Evolutionary conservation across 2,113 vertebrate genomes (phyloP), one percentile per base, ranked within the genome.

Genomic region (Catharus bicknelli): DNA sequence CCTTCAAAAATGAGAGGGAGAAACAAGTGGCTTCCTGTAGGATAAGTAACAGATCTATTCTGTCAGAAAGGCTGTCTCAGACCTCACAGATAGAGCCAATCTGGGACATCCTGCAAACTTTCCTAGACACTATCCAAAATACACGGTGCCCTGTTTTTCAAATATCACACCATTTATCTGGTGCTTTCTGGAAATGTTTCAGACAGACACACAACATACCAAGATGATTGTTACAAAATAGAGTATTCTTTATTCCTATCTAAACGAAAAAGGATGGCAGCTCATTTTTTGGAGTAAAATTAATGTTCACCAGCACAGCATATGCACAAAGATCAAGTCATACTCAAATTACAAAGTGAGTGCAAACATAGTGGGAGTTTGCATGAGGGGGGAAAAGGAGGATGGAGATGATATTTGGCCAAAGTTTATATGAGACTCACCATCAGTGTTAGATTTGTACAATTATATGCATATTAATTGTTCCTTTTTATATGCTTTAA

Each of bases 161-260:
- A 81, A 74, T 74, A 94, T 88, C 94, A 94, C 92, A 61, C 76
- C n/a, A 92, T 97, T 95, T 95, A 86, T 96, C 90, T 91, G 62
- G 66, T 58, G 64, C 75, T 93, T 90, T 88, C 88, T 96, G 94
- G 93, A 95, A 92, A 81, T 50, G 7, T 91, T 94, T 97, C 93
- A 94, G 78, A 66, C 86, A 92, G 86, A 69, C 86, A 79, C 36
- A 61, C 27, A 94, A 54, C 79, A 84, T 76, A 93, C 89, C 87
- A 94, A 59, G 27, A 84, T 78, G 84, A 88, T 64, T 93, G 57
- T 36, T 93, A 86, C 26, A 73, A 91, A 94, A 91, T 48, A 32
- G 50, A 85, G 83, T 90, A 89, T 77, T 92, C 34, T 93, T 93
- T 94, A 58, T 59, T 86, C 42, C 82, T 89, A 95, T 88, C 83